A percentile compares a stretch with the other conserved stretches of the same genome.
phyloP scores from a whole-genome alignment of 2,797 vertebrate genomes.

The Falco naumanni region DNA sequence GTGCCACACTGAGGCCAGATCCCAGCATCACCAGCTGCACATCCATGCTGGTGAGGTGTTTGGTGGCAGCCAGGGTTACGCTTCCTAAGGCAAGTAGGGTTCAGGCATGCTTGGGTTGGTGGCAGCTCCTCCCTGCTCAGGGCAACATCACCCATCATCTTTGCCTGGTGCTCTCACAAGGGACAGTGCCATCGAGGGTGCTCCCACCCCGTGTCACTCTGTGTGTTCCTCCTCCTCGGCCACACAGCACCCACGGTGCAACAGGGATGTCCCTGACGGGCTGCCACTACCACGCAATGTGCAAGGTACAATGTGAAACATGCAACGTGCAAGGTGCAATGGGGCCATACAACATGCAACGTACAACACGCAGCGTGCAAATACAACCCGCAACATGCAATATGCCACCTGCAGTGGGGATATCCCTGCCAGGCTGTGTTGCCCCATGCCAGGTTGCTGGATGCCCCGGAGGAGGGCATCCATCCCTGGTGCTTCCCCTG shows the following conservation, averaged over 20 bases:
- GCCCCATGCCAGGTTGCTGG: not conserved
- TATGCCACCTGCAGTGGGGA: fast-evolving
- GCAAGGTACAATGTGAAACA: not conserved
- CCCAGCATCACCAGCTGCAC: not conserved
- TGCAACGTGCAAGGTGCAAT: not conserved
- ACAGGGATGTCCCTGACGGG: not conserved
- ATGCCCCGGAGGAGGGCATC: fast-evolving
- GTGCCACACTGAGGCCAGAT: not conserved
- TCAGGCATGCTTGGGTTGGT: not conserved
- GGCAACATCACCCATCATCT: not conserved
- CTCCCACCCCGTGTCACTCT: not conserved
- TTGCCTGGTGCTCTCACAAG: not conserved
- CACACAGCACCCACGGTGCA: fast-evolving
- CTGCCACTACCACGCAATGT: not conserved
- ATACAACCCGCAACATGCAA: not conserved
- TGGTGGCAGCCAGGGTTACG: fast-evolving
- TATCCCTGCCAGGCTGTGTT: not conserved
- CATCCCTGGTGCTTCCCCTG: not conserved
- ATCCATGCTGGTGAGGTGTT: fast-evolving
- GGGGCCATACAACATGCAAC: too few species aligned
- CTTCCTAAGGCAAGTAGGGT: too few species aligned
- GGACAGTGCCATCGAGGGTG: not conserved
- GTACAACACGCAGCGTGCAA: too few species aligned
- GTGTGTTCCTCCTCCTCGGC: not conserved
- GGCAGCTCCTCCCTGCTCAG: not conserved